Evolutionary conservation across 2,797 vertebrate genomes (phyloP).

Genomic region (Melanotaenia pygmaea): DNA sequence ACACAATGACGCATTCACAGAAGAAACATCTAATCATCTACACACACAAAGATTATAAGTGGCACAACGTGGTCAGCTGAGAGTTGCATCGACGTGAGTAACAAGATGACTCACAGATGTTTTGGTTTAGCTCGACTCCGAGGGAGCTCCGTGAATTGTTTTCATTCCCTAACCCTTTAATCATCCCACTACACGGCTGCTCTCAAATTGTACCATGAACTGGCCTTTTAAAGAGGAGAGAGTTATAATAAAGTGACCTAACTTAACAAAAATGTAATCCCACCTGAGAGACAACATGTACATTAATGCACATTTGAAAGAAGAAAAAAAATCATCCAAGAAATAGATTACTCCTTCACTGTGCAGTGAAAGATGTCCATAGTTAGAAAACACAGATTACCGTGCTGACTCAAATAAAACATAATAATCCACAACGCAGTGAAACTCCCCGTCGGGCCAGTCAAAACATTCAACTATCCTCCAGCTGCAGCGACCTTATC

Average conservation of each 20-base stretch:
- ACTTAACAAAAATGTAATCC: conserved; percentile 37
- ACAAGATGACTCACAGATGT: conserved; percentile 24
- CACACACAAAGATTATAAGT: conserved; percentile 1
- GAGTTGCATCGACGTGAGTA: conserved; percentile 39
- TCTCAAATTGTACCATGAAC: neutral
- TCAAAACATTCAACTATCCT: neutral
- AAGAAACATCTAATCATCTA: too few relatives aligned
- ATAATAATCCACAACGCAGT: conserved; percentile 13
- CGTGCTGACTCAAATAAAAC: conserved; percentile 19
- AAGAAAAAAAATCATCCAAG: neutral
- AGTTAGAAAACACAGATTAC: conserved; percentile 40
- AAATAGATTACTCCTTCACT: too few relatives aligned
- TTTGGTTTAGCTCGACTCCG: conserved; percentile 24
- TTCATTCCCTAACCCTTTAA: conserved; percentile 4
- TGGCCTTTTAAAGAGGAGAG: neutral
- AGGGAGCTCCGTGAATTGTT: conserved; percentile 13
- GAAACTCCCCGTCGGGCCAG: conserved; percentile 7
- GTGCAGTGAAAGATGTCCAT: conserved; percentile 32
- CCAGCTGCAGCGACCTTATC: neutral
- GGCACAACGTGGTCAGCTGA: conserved; percentile 49
- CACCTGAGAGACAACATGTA: conserved; percentile 1
- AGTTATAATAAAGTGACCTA: conserved; percentile 31
- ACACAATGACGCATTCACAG: conserved; percentile 10
- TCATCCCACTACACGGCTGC: neutral
- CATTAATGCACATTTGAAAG: neutral